These are phyloP conservation scores for Alaudala cheleensis DNA, from an alignment of 2,113 vertebrate species.

Conservation along the genomic window DNA sequence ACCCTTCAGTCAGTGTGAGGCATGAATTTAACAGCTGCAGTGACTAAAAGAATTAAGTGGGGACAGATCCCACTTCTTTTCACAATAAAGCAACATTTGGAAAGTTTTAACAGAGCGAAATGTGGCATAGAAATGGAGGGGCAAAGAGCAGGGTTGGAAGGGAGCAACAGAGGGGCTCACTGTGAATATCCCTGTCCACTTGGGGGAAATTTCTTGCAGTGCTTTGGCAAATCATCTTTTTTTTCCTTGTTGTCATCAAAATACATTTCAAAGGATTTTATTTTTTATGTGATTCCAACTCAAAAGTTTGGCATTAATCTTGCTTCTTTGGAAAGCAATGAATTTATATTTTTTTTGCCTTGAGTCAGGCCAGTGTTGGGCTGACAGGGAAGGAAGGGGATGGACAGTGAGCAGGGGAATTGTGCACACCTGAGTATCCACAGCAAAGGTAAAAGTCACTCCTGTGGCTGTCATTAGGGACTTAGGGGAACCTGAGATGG, in stretches of 20 bases:
- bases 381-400: neutral
- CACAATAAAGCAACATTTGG: neutral
- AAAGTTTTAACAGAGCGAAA: neutral
- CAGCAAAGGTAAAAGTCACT: neutral
- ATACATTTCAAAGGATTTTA: neutral
- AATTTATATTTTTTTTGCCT: neutral
- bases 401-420: neutral
- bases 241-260: neutral
- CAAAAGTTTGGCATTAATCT: neutral
- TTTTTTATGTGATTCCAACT: neutral
- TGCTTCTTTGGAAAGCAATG: neutral
- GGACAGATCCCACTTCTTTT: neutral
- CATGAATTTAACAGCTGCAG: neutral
- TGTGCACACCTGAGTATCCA: accelerated
- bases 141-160: neutral
- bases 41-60: neutral
- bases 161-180: neutral
- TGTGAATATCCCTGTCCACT: neutral
- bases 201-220: neutral
- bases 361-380: neutral
- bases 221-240: neutral
- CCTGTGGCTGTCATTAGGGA: neutral
- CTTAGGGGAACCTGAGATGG: neutral
- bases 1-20: neutral
- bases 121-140: neutral